Conservation (phyloP, 2,113 vertebrate genomes). For the Narcine bancroftii region DNA sequence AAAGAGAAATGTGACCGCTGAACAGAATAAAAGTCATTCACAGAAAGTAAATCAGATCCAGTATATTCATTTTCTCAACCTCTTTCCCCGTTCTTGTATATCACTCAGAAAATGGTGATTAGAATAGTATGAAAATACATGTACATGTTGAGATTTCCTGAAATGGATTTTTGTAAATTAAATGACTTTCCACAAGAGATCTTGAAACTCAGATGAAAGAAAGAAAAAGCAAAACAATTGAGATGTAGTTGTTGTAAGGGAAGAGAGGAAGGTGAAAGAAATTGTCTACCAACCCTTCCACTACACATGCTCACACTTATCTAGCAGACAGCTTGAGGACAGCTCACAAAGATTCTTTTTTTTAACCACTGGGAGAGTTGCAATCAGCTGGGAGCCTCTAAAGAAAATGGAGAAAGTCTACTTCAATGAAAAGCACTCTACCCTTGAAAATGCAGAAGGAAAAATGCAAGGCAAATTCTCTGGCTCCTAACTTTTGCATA, state of each 20-base stretch:
- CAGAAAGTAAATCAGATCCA: constrained; percentile 26
- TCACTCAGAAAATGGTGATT: neutral
- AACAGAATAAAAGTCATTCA: constrained; percentile 1
- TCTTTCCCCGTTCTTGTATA: neutral
- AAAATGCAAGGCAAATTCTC: neutral
- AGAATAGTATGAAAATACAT: constrained; percentile 11
- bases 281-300: no score
- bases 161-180: neutral
- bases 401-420: neutral
- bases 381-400: neutral
- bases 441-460: neutral
- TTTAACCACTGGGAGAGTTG: neutral
- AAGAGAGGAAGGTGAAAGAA: neutral
- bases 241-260: neutral
- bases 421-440: no score
- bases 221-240: neutral
- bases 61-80: constrained; percentile 2
- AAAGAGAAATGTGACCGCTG: constrained; percentile 27
- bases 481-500: neutral
- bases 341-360: neutral
- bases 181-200: neutral
- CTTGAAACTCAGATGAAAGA: neutral
- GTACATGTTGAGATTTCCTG: neutral
- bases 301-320: no score
- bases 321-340: neutral